Evolutionary conservation across 2,797 vertebrate genomes (phyloP), one percentile per base, ranked within the genome.

Genomic region (Podarcis siculus): DNA sequence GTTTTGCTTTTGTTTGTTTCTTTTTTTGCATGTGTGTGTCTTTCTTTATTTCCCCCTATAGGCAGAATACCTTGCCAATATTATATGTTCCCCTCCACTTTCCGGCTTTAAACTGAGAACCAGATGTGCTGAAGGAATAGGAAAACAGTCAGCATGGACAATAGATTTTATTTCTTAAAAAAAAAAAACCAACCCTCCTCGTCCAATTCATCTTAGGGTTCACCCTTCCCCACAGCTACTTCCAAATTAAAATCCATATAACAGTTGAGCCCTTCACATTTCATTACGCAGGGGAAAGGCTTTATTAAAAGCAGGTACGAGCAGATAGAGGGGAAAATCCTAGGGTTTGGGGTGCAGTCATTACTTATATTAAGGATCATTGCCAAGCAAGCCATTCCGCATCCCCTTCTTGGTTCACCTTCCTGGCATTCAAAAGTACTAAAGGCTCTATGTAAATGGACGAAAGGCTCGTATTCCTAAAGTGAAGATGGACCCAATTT

Each of bases 181-280:
- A 90, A 76, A 0, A 4, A 3, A 12, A 49, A 49, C 42, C 42
- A 49, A 49, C 3, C 49, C 13, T 55, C 8, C 81, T 87, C 8
- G 5, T 6, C 37, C 49, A 3, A 66, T 88, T 5, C 21, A 39
- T 73, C 30, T 79, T 12, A 0, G 32, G 6, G 10, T 76, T 4
- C 21, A 4, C 13, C 3, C 7, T 61, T 86, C 78, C 67, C 13
- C 90, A 86, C 83, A 90, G 30, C 19, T 86, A 23, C 78, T 77
- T 86, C 0, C 84, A 82, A 92, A 92, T 67, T 37, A 15, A 64
- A 92, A 81, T 85, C 32, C 79, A 82, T 87, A 88, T 73, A 27
- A 89, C 2, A 85, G 1, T 2, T 72, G 25, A 87, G 71, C 25
- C 71, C 1, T 91, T 90, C 67, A 39, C 69, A 30, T 85, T 85